Evolutionary conservation across 2,797 vertebrate genomes (phyloP).

Genomic region (Mastacembelus armatus): DNA sequence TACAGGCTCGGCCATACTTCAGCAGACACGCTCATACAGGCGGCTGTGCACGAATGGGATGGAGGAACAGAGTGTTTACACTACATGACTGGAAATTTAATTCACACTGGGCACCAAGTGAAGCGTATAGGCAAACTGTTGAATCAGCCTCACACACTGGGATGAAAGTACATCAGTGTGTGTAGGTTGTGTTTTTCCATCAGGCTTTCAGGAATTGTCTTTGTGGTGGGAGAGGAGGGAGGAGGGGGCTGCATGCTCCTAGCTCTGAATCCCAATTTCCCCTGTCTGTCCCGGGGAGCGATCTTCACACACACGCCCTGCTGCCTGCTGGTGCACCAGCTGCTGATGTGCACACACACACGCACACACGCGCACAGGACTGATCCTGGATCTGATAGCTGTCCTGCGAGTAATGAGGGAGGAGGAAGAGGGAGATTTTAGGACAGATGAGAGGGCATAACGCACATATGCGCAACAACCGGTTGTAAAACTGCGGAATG

Average conservation of each 20-base stretch:
- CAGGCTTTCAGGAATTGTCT: conserved; percentile 29
- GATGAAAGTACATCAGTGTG: conserved; percentile 14
- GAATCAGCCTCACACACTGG: conserved; percentile 50
- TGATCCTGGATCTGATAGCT: conserved; percentile 58
- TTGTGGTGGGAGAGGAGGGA: not conserved
- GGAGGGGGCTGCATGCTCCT: conserved; percentile 11
- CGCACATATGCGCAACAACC: conserved; percentile 73
- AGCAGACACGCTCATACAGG: not conserved
- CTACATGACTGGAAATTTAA: conserved; percentile 51
- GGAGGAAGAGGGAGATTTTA: too few species aligned
- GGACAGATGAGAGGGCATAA: conserved; percentile 46
- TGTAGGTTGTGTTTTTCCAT: conserved; percentile 22
- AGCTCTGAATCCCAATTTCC: conserved; percentile 53
- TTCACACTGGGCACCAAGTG: conserved; percentile 20
- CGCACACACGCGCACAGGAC: conserved; percentile 13
- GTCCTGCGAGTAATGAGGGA: conserved; percentile 55
- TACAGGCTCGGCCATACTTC: not conserved
- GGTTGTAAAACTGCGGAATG: conserved; percentile 29
- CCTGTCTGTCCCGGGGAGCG: conserved; percentile 69
- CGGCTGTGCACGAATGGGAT: not conserved
- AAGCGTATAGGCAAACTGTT: conserved; percentile 55
- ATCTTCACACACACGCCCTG: conserved; percentile 55
- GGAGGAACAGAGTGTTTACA: conserved; percentile 20
- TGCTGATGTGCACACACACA: conserved; percentile 35
- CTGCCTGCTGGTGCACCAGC: conserved; percentile 59